Conservation (phyloP, 2,888 invertebrate genomes). For the Kuschelorhynchus macadamiae region DNA sequence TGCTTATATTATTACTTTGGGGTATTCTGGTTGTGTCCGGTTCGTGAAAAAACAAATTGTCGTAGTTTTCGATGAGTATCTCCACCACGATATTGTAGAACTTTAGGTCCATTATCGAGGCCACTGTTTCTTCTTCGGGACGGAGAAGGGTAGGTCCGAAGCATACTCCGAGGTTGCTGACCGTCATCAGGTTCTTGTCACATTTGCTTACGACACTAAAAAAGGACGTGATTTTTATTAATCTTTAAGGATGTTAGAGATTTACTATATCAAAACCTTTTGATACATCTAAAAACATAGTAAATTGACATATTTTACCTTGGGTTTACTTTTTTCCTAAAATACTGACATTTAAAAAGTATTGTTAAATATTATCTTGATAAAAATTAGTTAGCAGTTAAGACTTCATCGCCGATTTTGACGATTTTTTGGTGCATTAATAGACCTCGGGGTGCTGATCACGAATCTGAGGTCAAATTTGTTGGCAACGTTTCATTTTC, state of each 20-base stretch:
- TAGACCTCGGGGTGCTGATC: too few relatives aligned
- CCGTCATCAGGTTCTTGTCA: constrained; percentile 96
- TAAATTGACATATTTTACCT: too few relatives aligned
- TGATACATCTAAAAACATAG: too few relatives aligned
- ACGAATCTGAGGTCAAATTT: too few relatives aligned
- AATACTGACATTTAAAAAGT: too few relatives aligned
- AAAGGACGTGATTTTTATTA: constrained; percentile 2
- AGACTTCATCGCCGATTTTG: background rate
- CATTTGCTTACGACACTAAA: constrained; percentile 85
- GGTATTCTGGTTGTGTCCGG: constrained; percentile 59
- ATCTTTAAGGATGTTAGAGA: too few relatives aligned
- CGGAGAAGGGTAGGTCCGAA: constrained; percentile 97
- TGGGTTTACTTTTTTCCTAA: too few relatives aligned
- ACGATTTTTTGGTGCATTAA: too few relatives aligned
- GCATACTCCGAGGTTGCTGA: constrained; percentile 97
- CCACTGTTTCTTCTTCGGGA: constrained; percentile 96
- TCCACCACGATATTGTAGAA: constrained; percentile 99
- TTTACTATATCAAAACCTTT: too few relatives aligned
- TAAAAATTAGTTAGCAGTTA: background rate
- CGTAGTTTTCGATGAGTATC: constrained; percentile 92
- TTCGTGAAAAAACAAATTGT: constrained; percentile 77
- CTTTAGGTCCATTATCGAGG: constrained; percentile 98
- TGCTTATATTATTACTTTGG: constrained; percentile 30
- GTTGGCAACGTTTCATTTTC: too few relatives aligned
- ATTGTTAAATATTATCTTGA: background rate